Evolutionary conservation across 2,797 vertebrate genomes (phyloP), one percentile per base, ranked within the genome.

Genomic region (Oreortyx pictus): DNA sequence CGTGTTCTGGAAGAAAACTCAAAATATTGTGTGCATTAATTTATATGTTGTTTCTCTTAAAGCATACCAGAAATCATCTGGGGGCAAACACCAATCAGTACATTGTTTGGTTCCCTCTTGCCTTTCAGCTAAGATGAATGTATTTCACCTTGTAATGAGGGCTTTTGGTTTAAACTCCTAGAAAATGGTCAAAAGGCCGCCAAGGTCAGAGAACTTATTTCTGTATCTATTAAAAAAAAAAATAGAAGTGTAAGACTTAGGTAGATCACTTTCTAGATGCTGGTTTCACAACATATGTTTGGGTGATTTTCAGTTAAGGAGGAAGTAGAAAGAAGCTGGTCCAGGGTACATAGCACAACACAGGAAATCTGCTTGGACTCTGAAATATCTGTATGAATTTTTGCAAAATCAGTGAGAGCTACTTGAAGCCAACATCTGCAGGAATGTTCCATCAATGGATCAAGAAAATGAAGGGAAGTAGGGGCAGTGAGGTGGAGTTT

Each of bases 1-100:
- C 8, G 1, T 80, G 49, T 94, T 96, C 91, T 96, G 95, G 90
- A 96, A 94, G 89, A 92, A 85, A 81, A 93, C 67, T 95, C 85
- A 88, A 90, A 96, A 96, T 96, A 91, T 66, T 87, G 73, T 84
- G 82, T 91, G 90, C 92, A 88, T 94, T 96, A 96, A 96, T 97
- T 95, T 95, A 61, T 94, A 84, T 88, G 80, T 91, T 93, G 84
- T 94, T 96, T 96, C 90, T 97, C 85, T 96, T 95, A 82, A 86
- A 90, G 61, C 64, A 89, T 95, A 91, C 92, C 93, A 95, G 86
- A 95, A 92, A 66, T 90, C 90, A 84, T 80, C 67, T 64, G 79
- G 59, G 82, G 47, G 18, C 37, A 82, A 92, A 70, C 79, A 71
- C 37, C 62, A 64, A 86, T 50, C 29, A 54, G 78, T 49, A 43